A percentile compares a stretch with the other conserved stretches of the same genome.
Evolutionary conservation across 2,888 invertebrate species (phyloP).

Genomic region (Halictus quadricinctus): DNA sequence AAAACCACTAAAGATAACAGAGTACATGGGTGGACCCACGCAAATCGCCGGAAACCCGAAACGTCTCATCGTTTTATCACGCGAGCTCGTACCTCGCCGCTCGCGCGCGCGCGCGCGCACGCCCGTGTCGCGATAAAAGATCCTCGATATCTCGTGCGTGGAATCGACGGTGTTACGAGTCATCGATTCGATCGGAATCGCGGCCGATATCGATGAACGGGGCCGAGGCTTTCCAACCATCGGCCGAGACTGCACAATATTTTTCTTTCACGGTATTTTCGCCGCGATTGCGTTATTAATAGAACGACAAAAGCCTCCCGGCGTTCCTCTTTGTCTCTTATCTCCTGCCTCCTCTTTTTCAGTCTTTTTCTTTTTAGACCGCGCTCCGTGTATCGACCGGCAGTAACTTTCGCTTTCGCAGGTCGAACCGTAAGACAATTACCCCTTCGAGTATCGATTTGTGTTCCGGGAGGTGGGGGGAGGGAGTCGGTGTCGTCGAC

Average conservation of each 20-base stretch:
- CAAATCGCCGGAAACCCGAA: slow-evolving; percentile 11
- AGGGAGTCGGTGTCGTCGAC: slow-evolving; percentile 42
- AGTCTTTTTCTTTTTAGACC: slow-evolving; percentile 1
- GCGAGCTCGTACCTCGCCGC: background rate
- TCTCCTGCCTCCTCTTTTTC: slow-evolving; percentile 14
- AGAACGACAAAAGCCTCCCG: slow-evolving; percentile 23
- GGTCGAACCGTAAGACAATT: slow-evolving; percentile 52
- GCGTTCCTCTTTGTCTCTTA: background rate
- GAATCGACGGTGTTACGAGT: slow-evolving; percentile 29
- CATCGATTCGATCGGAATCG: slow-evolving; percentile 36
- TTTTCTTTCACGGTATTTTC: slow-evolving; percentile 18
- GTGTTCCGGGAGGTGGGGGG: background rate
- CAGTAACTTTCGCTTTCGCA: slow-evolving; percentile 53
- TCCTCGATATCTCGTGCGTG: slow-evolving; percentile 23
- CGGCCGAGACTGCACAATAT: slow-evolving; percentile 2
- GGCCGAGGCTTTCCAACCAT: background rate
- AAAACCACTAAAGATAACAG: slow-evolving; percentile 1
- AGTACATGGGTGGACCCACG: slow-evolving; percentile 34
- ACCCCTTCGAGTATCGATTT: slow-evolving; percentile 56
- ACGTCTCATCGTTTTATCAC: slow-evolving; percentile 12
- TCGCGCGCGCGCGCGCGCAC: background rate
- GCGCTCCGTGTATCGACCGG: slow-evolving; percentile 36
- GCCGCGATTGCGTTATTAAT: slow-evolving; percentile 31
- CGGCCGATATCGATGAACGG: slow-evolving; percentile 26
- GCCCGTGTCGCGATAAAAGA: slow-evolving; percentile 18